These are phyloP conservation scores for Drosophila fungiperda DNA, from an alignment of 2,888 invertebrate species.

Conservation along the genomic window DNA sequence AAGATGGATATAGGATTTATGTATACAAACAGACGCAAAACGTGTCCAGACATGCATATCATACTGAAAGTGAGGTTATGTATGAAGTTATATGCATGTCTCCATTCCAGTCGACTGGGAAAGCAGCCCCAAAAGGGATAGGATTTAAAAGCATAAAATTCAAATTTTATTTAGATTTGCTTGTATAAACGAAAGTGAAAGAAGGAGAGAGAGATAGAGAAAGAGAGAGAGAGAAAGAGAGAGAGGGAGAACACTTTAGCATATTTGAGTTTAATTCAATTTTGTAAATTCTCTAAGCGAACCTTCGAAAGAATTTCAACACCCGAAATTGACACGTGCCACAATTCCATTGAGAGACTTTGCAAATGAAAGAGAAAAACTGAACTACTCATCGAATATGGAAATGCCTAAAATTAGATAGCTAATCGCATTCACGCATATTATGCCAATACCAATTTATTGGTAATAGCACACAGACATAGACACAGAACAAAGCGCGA, in stretches of 20 bases:
- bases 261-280: constrained; percentile 13
- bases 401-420: background rate
- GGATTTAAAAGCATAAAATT: constrained; percentile 26
- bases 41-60: constrained; percentile 9
- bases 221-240: background rate
- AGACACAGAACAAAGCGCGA: background rate
- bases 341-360: constrained; percentile 4
- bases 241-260: constrained; percentile 27
- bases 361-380: background rate
- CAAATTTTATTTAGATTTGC: constrained; percentile 42
- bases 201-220: background rate
- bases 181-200: constrained; percentile 14
- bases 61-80: constrained; percentile 14
- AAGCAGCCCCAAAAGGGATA: background rate
- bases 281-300: constrained; percentile 25
- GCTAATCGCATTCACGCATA: background rate
- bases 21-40: constrained; percentile 1
- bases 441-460: constrained; percentile 3
- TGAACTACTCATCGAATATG: background rate
- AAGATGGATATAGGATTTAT: constrained; percentile 11
- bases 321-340: constrained; percentile 51
- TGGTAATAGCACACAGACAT: background rate
- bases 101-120: background rate
- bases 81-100: constrained; percentile 18
- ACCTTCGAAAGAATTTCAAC: constrained; percentile 23